Conservation (phyloP, 2,888 invertebrate species). For the Timema cristinae region DNA sequence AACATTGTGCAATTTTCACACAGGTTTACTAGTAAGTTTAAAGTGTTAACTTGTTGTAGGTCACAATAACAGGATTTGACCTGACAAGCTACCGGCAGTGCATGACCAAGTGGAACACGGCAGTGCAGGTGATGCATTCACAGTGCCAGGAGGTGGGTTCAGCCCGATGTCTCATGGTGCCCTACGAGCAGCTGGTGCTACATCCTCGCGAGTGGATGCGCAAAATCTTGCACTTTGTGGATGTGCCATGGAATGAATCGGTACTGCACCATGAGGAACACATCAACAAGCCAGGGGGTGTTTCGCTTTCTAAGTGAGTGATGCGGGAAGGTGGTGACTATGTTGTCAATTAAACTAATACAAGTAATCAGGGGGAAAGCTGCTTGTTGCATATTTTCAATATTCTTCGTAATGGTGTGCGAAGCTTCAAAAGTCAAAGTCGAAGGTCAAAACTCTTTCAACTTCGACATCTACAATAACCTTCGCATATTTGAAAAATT, state of each 20-base stretch:
- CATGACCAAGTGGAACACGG: slow-evolving; percentile 94
- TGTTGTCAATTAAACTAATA: too few species aligned
- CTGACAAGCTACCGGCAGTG: slow-evolving; percentile 90
- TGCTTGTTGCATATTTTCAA: too few species aligned
- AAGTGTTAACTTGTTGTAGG: slow-evolving; percentile 42
- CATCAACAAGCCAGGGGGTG: slow-evolving; percentile 93
- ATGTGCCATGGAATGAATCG: slow-evolving; percentile 90
- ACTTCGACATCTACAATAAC: too few species aligned
- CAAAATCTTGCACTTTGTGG: slow-evolving; percentile 81
- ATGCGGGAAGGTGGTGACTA: too few species aligned
- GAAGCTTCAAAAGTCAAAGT: too few species aligned
- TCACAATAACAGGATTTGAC: slow-evolving; percentile 90
- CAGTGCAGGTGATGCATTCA: slow-evolving; percentile 89
- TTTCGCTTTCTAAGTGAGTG: slow-evolving; percentile 88
- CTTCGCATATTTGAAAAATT: too few species aligned
- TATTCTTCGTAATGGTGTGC: too few species aligned
- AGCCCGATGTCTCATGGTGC: slow-evolving; percentile 79
- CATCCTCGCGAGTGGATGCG: slow-evolving; percentile 88
- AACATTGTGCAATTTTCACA: too few species aligned
- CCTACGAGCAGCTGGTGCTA: slow-evolving; percentile 95
- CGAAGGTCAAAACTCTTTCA: too few species aligned
- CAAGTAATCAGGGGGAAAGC: too few species aligned
- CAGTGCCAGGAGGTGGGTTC: slow-evolving; percentile 83
- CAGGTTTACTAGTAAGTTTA: neutral
- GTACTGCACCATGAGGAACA: slow-evolving; percentile 97